Percentiles rank a stretch among this genome's conserved stretches.
Evolutionary conservation across 2,888 invertebrate genomes (phyloP).

Genomic region (Drosophila niveifrons): DNA sequence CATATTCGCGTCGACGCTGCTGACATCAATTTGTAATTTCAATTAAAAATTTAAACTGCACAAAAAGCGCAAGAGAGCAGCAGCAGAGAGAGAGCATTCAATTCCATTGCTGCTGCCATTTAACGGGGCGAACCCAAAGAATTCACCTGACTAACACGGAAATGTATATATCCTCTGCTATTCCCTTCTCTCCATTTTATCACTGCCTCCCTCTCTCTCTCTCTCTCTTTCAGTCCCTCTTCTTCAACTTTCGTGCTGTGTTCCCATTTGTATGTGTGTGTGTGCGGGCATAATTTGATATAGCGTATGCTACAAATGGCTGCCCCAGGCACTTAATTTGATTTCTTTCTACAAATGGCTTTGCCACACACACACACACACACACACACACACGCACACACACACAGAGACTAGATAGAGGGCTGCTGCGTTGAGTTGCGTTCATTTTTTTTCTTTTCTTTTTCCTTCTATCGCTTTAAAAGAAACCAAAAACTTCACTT

Average conservation of each 20-base stretch:
- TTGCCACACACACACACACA: conserved; percentile 24
- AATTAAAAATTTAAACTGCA: conserved; percentile 72
- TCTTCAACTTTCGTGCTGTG: not conserved
- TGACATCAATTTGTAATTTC: conserved; percentile 76
- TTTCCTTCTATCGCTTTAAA: conserved; percentile 14
- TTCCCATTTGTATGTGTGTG: not conserved
- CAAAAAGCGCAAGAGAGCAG: conserved; percentile 50
- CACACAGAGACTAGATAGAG: conserved; percentile 10
- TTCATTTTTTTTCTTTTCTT: not conserved
- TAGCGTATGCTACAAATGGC: conserved; percentile 60
- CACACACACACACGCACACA: not conserved
- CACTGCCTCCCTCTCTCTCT: not conserved
- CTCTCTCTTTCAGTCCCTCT: not conserved
- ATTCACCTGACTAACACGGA: conserved; percentile 37
- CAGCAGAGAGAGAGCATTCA: conserved; percentile 42
- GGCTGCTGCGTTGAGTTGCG: not conserved
- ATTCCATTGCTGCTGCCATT: conserved; percentile 55
- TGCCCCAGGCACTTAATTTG: conserved; percentile 62
- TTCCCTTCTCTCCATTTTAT: not conserved
- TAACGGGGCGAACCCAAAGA: conserved; percentile 43
- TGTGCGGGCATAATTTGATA: conserved; percentile 61
- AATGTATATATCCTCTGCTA: not conserved
- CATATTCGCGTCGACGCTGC: conserved; percentile 41
- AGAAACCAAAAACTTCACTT: conserved; percentile 18
- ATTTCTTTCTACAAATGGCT: conserved; percentile 63